Base-by-base conservation (phyloP, 2,797 vertebrate genomes). In the Kryptolebias ocellatus region DNA sequence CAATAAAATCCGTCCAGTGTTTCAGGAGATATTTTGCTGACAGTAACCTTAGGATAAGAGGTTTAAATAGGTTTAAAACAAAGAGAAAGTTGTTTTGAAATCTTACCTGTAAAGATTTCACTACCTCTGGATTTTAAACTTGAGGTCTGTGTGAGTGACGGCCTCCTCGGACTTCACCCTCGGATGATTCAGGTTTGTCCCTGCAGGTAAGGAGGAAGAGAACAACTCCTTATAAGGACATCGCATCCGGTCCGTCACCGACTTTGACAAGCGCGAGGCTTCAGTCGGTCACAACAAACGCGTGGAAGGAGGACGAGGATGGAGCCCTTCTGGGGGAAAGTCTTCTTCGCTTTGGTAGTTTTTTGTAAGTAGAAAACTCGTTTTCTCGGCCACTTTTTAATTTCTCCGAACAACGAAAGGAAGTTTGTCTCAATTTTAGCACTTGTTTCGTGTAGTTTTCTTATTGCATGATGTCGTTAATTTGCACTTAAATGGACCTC, bases 281-380 rank as follows among this genome's bases (percentile, higher is more conserved):
- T 60, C 69, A 61, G 65, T 75, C 59, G 39, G 20, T 31, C 63
- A 7, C 51, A 50, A 45, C 67, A 47, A 3, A 27, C 76, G 24
- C 50, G 72, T 64, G 74, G 71, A 59, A 54, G 78, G 56, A 81
- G 70, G 62, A 31, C 49, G 15, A 82, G 72, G 58, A 92, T 91
- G 91, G 87, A 80, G 59, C 12, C 37, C 72, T 4, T 55, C 56
- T 78, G 70, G 65, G 12, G 64, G 8, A 72, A 28, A 3, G 5
- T 80, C n/a, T 34, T 83, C 64, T 77, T 87, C 14, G 28, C 56
- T 5, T 0, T 80, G 1, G 0, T 77, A 1, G 14, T 85, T 49
- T 47, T 86, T 0, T 9, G 91, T 92, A 57, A 90, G 91, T 89
- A 60, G 5, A 11, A 8, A 47, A 18, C 28, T 45, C 15, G 3